Base-by-base conservation (phyloP, 2,113 vertebrate genomes). In the Scatophagus argus region DNA sequence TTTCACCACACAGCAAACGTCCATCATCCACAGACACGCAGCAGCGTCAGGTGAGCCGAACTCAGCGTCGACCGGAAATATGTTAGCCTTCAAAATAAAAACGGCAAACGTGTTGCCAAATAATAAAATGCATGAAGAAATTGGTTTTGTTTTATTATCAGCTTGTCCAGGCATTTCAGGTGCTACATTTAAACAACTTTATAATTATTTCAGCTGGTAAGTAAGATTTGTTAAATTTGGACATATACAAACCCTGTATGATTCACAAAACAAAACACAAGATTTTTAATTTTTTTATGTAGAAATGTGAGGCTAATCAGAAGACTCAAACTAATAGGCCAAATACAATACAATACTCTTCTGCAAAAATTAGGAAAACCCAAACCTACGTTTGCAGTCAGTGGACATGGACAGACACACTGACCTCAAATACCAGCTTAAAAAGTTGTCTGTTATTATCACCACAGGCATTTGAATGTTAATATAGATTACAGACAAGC, bases 1-100 rank as follows among this genome's bases (percentile, higher is more conserved):
- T 29, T 6, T 8, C 36, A 2, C 8, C 74, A 38, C 61, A 29
- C 43, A 88, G 63, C 74, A 63, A 74, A 72, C 63, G 54, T 58
- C 49, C 59, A 13, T 51, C 52, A 2, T 72, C 11, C 72, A 41
- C 31, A 1, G 6, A 74, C 49, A 61, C 75, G 19, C 25, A 54
- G 52, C 41, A 29, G 21, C 44, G 19, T 83, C 51, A 83, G 81
- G 58, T 0, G 0, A 5, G 1, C 32, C 2, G 7, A 67, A 67
- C 27, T 17, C 14, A 34, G 29, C 39, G 0, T 2, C 2, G 0
- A 77, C 76, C 39, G 79, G 74, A 85, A 86, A 49, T 12, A 3
- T 0, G 0, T 0, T 1, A 0, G 1, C n/a, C 4, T 64, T 59
- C 27, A 77, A 39, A 87, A 61, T 62, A 70, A 83, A 68, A 51